Evolutionary conservation across 2,797 vertebrate species (phyloP), one percentile per base, ranked within the genome.

Genomic region (Sebastes hubbsi): DNA sequence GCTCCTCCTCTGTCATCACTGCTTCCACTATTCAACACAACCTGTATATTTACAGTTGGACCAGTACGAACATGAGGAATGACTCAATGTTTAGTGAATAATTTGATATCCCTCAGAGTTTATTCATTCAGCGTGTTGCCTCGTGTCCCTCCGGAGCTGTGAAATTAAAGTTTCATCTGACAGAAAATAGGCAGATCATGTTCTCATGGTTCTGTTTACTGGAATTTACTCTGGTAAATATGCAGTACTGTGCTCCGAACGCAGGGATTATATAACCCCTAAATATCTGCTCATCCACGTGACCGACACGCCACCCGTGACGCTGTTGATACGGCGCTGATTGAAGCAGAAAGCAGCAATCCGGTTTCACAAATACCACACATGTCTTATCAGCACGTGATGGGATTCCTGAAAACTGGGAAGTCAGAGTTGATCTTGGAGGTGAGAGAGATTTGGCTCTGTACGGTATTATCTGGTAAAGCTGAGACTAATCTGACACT

Each of bases 371-470:
- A 77, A 62, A 87, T 72, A 49, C 46, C 80, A 79, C 75, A 78
- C 75, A 55, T 22, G 69, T 68, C 70, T 88, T 86, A 84, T 85
- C 88, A 29, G 73, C 68, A 49, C 29, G 16, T 34, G 83, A 86
- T 87, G 36, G 2, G 30, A 25, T 83, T 68, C 82, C 75, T 75
- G 58, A 74, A 81, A 85, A 70, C 54, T n/a, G 42, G 67, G 75
- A 75, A 73, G 72, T 80, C 54, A 20, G 2, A 82, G 80, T 83
- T 85, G 54, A 77, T 79, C 32, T 83, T 86, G 78, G 80, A 84
- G 58, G 60, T 18, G 49, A 62, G 36, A 2, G 36, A 60, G 68
- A 63, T 72, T 64, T 75, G 67, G 18, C 24, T 49, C 18, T 66
- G 8, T 25, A 18, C 22, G 14, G 49, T 27, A 54, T 75, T 69